Evolutionary conservation across 2,113 vertebrate genomes (phyloP).

Genomic region (Lophochroa leadbeateri): DNA sequence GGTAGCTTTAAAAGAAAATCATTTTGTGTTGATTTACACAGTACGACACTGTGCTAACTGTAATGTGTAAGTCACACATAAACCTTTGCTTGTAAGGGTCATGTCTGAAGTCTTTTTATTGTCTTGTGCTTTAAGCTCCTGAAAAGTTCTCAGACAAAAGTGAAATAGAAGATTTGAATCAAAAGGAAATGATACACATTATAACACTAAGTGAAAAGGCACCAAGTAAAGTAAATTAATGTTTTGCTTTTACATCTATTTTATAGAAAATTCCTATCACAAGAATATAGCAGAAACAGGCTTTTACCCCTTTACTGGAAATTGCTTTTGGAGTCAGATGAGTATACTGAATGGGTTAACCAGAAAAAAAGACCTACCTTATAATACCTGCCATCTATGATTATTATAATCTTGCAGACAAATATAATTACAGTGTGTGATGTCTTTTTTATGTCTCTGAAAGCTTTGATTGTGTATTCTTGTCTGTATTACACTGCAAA

Average conservation of each 20-base stretch:
- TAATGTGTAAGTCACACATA: background rate
- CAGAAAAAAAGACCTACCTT: slow-evolving; percentile 61
- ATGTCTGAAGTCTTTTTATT: background rate
- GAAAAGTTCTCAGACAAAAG: background rate
- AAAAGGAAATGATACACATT: slow-evolving; percentile 22
- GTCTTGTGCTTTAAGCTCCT: background rate
- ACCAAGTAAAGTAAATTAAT: slow-evolving; percentile 44
- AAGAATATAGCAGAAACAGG: slow-evolving; percentile 40
- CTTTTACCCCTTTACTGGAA: slow-evolving; percentile 51
- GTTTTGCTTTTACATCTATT: slow-evolving; percentile 38
- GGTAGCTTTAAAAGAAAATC: background rate
- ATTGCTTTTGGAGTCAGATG: slow-evolving; percentile 46
- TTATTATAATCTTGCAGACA: slow-evolving; percentile 80
- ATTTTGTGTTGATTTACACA: background rate
- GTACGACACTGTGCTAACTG: background rate
- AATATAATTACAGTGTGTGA: slow-evolving; percentile 81
- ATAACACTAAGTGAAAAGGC: slow-evolving; percentile 43
- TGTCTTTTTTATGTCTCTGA: slow-evolving; percentile 78
- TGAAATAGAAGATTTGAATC: slow-evolving; percentile 16
- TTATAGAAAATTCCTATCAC: slow-evolving; percentile 50
- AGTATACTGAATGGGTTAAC: slow-evolving; percentile 66
- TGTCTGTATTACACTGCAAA: slow-evolving; percentile 72
- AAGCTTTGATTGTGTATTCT: slow-evolving; percentile 78
- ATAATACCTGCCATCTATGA: slow-evolving; percentile 75
- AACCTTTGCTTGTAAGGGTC: background rate